Evolutionary conservation across 2,797 vertebrate species (phyloP).

Genomic region (Chaunax sp.): DNA sequence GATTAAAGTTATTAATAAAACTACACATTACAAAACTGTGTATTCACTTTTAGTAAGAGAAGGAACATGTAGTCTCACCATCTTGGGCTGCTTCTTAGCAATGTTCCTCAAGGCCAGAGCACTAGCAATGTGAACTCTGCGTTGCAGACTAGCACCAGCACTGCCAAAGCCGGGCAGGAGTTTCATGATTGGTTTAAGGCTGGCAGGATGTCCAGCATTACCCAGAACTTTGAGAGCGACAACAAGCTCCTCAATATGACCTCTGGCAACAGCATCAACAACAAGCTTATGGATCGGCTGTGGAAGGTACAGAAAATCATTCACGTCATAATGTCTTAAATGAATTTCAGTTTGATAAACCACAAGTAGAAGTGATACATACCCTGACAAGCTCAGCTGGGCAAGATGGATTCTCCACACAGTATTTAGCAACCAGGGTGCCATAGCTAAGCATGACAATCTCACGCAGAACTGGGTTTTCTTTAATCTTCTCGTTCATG

Average conservation of each 20-base stretch:
- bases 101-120: constrained; percentile 82
- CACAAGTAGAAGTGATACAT: constrained; percentile 30
- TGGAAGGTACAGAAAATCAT: constrained; percentile 13
- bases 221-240: constrained; percentile 82
- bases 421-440: constrained; percentile 85
- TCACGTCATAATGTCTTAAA: background rate
- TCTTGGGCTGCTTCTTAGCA: constrained; percentile 79
- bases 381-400: constrained; percentile 84
- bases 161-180: constrained; percentile 79
- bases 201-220: constrained; percentile 83
- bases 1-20: constrained; percentile 3
- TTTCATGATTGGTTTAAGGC: constrained; percentile 84
- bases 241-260: constrained; percentile 60
- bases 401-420: constrained; percentile 75
- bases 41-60: background rate
- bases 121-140: constrained; percentile 77
- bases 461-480: constrained; percentile 74
- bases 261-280: constrained; percentile 57
- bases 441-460: constrained; percentile 84
- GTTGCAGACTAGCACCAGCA: constrained; percentile 61
- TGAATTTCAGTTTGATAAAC: constrained; percentile 29
- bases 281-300: constrained; percentile 80
- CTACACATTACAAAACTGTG: background rate
- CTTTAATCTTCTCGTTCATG: constrained; percentile 48
- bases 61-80: constrained; percentile 61